phyloP scores from a whole-genome alignment of 2,888 invertebrate species.

The Eupelmus urozonus region DNA sequence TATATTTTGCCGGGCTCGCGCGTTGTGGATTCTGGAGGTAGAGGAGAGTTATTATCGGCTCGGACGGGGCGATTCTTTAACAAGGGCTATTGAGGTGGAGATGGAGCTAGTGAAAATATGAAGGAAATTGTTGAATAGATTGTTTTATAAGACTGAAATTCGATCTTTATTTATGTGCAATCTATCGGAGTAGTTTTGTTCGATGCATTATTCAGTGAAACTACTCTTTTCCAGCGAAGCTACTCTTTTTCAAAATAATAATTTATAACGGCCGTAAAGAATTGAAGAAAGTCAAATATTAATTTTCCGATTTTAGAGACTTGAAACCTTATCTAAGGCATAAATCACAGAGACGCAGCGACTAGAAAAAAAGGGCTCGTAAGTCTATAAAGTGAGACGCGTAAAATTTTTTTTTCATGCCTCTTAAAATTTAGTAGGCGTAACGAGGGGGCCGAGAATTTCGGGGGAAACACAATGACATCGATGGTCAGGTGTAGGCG shows the following conservation, averaged over 20 bases:
- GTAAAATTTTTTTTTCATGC: not conserved
- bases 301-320: not conserved
- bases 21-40: not conserved
- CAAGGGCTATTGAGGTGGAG: no score
- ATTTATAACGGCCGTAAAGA: no score
- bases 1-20: not conserved
- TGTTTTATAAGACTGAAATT: no score
- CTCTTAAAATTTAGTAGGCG: constrained; percentile 6
- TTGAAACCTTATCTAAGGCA: not conserved
- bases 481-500: constrained; percentile 18
- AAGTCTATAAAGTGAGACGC: not conserved
- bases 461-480: constrained; percentile 19
- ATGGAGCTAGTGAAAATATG: no score
- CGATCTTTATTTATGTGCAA: no score
- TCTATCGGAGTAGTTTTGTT: no score
- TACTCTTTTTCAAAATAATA: not conserved
- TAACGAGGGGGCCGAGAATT: constrained; percentile 17
- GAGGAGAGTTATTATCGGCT: no score
- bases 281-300: not conserved
- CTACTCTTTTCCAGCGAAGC: no score
- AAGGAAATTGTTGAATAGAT: no score
- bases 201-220: no score
- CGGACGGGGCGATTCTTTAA: no score
- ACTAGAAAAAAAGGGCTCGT: not conserved
- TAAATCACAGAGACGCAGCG: constrained; percentile 1